Conservation (phyloP, 2,888 invertebrate species). For the Pasiphila rectangulata region DNA sequence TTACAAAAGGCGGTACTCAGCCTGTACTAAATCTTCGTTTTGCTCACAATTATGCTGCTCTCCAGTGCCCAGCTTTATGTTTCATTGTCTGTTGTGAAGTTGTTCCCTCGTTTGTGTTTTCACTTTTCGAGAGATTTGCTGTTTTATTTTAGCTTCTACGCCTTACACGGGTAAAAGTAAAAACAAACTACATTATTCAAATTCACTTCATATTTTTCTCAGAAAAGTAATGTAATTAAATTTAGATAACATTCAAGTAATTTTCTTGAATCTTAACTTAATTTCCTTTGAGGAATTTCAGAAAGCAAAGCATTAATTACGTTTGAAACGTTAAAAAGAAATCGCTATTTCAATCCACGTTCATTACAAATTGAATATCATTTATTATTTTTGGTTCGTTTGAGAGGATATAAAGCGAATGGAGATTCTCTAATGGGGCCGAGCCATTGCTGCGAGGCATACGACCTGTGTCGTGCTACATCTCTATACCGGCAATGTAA, state of each 20-base stretch:
- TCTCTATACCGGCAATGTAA: slow-evolving; percentile 21
- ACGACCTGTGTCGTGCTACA: slow-evolving; percentile 14
- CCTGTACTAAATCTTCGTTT: slow-evolving; percentile 57
- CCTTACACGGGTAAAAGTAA: neutral
- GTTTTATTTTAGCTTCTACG: slow-evolving; percentile 2
- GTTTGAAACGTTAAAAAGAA: slow-evolving; percentile 12
- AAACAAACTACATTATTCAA: neutral
- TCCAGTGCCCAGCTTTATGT: slow-evolving; percentile 52
- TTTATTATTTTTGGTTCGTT: slow-evolving; percentile 18
- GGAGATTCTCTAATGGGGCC: slow-evolving; percentile 18
- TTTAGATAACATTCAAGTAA: neutral
- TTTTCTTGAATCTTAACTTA: neutral
- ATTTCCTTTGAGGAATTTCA: neutral
- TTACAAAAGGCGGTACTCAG: slow-evolving; percentile 23
- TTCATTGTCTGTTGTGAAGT: slow-evolving; percentile 46
- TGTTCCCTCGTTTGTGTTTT: slow-evolving; percentile 13
- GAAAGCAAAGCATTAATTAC: slow-evolving; percentile 2
- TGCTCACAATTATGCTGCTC: slow-evolving; percentile 58
- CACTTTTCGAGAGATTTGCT: slow-evolving; percentile 1
- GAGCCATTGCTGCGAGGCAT: slow-evolving; percentile 21
- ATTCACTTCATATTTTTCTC: neutral
- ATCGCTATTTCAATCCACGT: slow-evolving; percentile 12
- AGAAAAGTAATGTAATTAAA: neutral
- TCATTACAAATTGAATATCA: slow-evolving; percentile 23
- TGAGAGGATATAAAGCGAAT: slow-evolving; percentile 14